Base-by-base conservation (phyloP, 2,888 invertebrate species). In the Cryptus armator region DNA sequence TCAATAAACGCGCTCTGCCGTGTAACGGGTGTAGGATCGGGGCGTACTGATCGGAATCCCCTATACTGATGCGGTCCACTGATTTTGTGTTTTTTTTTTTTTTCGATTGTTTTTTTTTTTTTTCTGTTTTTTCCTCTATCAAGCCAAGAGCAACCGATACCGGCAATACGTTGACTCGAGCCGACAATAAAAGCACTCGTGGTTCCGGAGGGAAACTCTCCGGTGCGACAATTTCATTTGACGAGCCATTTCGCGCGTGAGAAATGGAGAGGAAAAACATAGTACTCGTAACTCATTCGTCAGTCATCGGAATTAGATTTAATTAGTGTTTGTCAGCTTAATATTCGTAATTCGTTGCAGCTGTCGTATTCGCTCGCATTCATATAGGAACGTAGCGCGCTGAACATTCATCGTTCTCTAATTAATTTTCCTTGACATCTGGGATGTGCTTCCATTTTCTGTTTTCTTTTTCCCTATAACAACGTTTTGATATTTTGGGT, bases 1-100 rank as follows among this genome's bases (percentile, higher is more conserved):
- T 64, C 84, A 74, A 81, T 77, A 81, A 81, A 81, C 67, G 44
- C 66, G 67, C 62, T 75, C 56, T 71, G 29, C 76, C 29, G 77
- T 77, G 53, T 74, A 77, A 81, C 19, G 66, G 56, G 12, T 16
- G 44, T 59, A 53, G 46, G 43, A 48, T 32, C 37, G 44, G 53
- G 71, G 46, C 19, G 56, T 19, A 66, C 62, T 46, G 62, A 59
- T 51, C 68, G 59, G 67, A 37, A 12, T 56, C 46, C 62, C 62
- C 48, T 29, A 29, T 59, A 24, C 68, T 16, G 37, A 19, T 51
- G 62, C 29, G 62, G 14, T 48, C n/a, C 16, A 62, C 62, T 48
- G 67, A 67, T 53, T 70, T 72, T 67, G 64, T 68, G n/a, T 24
- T 76, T 64, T 51, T n/a, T 59, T 10, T 59, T 48, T 24, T 51